Conservation (phyloP, 2,113 vertebrate species). For the Microtus richardsoni region DNA sequence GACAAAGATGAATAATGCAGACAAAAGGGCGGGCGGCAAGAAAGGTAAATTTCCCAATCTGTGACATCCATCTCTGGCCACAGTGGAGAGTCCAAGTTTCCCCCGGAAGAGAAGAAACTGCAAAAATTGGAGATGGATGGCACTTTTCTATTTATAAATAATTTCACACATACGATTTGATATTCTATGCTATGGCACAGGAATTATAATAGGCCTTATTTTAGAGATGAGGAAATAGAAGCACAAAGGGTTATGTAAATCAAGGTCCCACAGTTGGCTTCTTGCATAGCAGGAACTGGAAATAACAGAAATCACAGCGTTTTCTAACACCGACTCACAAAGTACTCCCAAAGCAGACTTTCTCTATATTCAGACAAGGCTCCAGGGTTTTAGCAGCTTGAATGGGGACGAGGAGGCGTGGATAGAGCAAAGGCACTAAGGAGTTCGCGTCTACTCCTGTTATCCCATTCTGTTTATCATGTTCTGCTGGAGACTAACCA, state of each 20-base stretch:
- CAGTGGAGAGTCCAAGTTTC: slow-evolving; percentile 32
- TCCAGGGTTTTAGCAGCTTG: neutral
- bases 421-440: too few relatives aligned
- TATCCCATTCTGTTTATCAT: neutral
- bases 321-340: neutral
- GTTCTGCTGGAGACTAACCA: neutral
- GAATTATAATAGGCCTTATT: neutral
- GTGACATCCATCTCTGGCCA: neutral
- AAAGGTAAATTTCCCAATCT: slow-evolving; percentile 53
- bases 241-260: neutral
- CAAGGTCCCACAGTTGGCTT: neutral
- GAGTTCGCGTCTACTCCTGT: neutral
- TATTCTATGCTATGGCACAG: neutral
- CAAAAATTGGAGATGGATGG: neutral
- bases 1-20: slow-evolving; percentile 59
- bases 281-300: neutral
- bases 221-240: neutral
- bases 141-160: slow-evolving; percentile 44
- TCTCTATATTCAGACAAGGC: neutral
- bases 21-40: neutral
- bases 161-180: slow-evolving; percentile 28
- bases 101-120: slow-evolving; percentile 13
- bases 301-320: neutral
- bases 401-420: too few relatives aligned
- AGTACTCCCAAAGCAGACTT: slow-evolving; percentile 6